Evolutionary conservation across 2,888 invertebrate genomes (phyloP).

Genomic region (Papilio demoleus): DNA sequence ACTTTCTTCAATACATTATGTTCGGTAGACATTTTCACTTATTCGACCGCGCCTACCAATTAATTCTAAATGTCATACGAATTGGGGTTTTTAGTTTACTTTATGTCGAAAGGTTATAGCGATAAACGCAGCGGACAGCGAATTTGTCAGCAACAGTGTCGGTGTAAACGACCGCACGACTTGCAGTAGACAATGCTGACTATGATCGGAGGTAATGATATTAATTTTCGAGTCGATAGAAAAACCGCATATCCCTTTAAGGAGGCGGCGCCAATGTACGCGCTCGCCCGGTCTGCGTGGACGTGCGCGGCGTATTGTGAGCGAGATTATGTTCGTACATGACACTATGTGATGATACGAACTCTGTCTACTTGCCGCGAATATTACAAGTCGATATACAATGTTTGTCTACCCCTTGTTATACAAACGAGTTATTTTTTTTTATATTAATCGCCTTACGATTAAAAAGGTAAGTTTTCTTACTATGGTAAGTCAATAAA

Average conservation of each 20-base stretch:
- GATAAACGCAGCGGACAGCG: slow-evolving; percentile 43
- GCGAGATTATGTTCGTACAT: slow-evolving; percentile 42
- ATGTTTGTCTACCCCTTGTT: not conserved
- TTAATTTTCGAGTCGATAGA: slow-evolving; percentile 73
- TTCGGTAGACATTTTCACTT: slow-evolving; percentile 66
- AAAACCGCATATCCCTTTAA: slow-evolving; percentile 65
- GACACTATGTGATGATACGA: slow-evolving; percentile 27
- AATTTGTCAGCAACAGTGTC: not conserved
- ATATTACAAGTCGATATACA: not conserved
- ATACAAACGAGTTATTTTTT: too few relatives aligned
- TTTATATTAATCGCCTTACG: too few relatives aligned
- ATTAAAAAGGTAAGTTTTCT: too few relatives aligned
- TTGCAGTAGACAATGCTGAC: slow-evolving; percentile 12
- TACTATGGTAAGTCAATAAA: too few relatives aligned
- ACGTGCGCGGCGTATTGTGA: slow-evolving; percentile 57
- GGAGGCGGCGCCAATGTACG: slow-evolving; percentile 62
- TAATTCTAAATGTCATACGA: slow-evolving; percentile 78
- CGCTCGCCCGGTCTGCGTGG: slow-evolving; percentile 50
- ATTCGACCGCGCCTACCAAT: slow-evolving; percentile 67
- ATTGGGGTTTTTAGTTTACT: slow-evolving; percentile 55
- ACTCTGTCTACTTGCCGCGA: not conserved
- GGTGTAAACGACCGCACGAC: not conserved
- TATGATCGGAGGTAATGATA: slow-evolving; percentile 56
- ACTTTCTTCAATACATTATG: slow-evolving; percentile 64
- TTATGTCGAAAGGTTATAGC: slow-evolving; percentile 47